Evolutionary conservation across 1,140 invertebrate species (phyloP), one percentile per base, ranked within the genome.

Genomic region (Adoxophyes honmai): DNA sequence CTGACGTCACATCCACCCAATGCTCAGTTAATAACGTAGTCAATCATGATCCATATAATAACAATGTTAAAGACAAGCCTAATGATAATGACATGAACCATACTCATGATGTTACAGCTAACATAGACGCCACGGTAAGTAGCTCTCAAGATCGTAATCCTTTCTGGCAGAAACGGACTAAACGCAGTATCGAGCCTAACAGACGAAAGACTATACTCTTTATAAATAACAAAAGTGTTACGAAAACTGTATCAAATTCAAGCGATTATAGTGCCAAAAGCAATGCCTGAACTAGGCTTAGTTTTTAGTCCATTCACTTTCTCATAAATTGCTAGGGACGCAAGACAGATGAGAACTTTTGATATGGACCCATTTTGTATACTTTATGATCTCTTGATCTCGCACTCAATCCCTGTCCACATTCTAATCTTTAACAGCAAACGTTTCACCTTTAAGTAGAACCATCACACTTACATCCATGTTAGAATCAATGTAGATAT

Each of bases 161-260:
- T 28, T 88, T 88, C 60, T 88, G 86, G 83, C 73, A 86, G 62
- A 88, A 86, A 67, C 64, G 84, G 58, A 81, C 74, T 38, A 86
- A 81, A 67, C 70, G 78, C 62, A 69, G 64, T 48, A 60, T 87
- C 59, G 84, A 89, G 53, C 83, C 86, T 8, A 89, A 87, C 62
- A 81, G 86, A 73, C 70, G 86, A 57, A 89, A 86, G 73, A 89
- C 86, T 52, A 89, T 89, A 64, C 56, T 89, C 38, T 81, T 83
- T 54, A 87, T 89, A 37, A 87, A 89, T 75, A 89, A 89, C 60
- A 89, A 86, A 74, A 64, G 82, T 62, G 78, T 75, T 52, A 73
- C 74, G 15, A 75, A 73, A 70, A 69, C 78, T 35, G 55, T 73
- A 59, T 68, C 66, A 15, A 74, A 60, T 65, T 59, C 62, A 48